Conservation (phyloP, 2,797 vertebrate species). For the Mus caroli region DNA sequence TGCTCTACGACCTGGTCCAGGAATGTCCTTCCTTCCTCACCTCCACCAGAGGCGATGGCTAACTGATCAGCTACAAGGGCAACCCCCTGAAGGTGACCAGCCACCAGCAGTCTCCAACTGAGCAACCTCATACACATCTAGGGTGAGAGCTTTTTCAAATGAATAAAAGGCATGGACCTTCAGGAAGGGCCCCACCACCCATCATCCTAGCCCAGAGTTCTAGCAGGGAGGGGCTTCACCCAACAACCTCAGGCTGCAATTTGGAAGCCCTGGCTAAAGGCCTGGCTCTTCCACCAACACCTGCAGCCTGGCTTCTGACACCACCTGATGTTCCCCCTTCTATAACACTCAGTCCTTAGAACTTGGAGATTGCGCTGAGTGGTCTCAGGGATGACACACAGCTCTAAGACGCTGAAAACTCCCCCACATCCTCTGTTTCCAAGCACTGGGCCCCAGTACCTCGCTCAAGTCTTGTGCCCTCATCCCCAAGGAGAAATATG, state of each 20-base stretch:
- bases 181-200: not conserved
- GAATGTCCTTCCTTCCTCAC: not conserved
- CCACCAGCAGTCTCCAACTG: not conserved
- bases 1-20: fast-evolving
- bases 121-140: not conserved
- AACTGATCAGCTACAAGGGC: not conserved
- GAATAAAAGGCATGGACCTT: not conserved
- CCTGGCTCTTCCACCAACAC: not conserved
- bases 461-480: not conserved
- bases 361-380: not conserved
- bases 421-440: fast-evolving
- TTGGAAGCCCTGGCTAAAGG: not conserved
- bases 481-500: not conserved
- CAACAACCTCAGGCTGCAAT: not conserved
- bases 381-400: fast-evolving
- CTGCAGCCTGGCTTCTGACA: fast-evolving
- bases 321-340: fast-evolving
- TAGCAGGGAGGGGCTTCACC: too few relatives aligned
- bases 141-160: not conserved
- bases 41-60: not conserved
- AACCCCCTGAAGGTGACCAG: not conserved
- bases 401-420: not conserved
- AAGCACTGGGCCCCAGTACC: not conserved
- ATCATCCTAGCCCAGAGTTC: fast-evolving
- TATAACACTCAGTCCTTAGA: fast-evolving